A percentile compares a stretch with the other conserved stretches of the same genome.
These are phyloP conservation scores for Malthinus seriepunctatus DNA, from an alignment of 2,888 invertebrate genomes.

Conservation along the genomic window DNA sequence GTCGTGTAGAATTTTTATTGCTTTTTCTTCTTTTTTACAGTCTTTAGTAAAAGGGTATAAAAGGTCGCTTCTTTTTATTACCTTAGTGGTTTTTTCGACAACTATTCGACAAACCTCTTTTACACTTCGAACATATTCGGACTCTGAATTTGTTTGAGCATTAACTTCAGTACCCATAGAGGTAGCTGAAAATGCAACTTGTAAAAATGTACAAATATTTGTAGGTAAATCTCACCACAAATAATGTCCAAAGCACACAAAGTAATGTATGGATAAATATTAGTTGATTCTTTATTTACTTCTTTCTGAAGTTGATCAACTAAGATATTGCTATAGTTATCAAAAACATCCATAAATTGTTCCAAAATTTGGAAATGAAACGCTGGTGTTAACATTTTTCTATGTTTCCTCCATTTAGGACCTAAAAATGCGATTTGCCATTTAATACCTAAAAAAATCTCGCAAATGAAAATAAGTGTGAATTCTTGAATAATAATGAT, in stretches of 20 bases:
- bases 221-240: constrained; percentile 56
- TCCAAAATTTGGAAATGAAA: constrained; percentile 79
- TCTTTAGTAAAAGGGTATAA: constrained; percentile 60
- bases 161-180: constrained; percentile 80
- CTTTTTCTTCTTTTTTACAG: constrained; percentile 61
- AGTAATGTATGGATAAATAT: constrained; percentile 65
- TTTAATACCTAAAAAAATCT: too few relatives aligned
- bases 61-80: constrained; percentile 57
- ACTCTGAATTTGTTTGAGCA: constrained; percentile 70
- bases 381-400: constrained; percentile 75
- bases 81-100: constrained; percentile 41
- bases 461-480: too few relatives aligned
- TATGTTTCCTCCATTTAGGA: constrained; percentile 62
- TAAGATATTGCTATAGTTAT: constrained; percentile 64
- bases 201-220: background rate
- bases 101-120: constrained; percentile 55
- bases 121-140: constrained; percentile 73
- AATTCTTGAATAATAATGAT: too few relatives aligned
- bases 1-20: constrained; percentile 16
- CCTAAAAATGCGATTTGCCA: constrained; percentile 4
- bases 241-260: constrained; percentile 65
- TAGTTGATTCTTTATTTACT: constrained; percentile 54
- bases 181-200: constrained; percentile 64
- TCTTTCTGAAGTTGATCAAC: constrained; percentile 57
- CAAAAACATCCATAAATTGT: constrained; percentile 71